phyloP scores from a whole-genome alignment of 2,888 invertebrate species.

The Drosophila birchii region DNA sequence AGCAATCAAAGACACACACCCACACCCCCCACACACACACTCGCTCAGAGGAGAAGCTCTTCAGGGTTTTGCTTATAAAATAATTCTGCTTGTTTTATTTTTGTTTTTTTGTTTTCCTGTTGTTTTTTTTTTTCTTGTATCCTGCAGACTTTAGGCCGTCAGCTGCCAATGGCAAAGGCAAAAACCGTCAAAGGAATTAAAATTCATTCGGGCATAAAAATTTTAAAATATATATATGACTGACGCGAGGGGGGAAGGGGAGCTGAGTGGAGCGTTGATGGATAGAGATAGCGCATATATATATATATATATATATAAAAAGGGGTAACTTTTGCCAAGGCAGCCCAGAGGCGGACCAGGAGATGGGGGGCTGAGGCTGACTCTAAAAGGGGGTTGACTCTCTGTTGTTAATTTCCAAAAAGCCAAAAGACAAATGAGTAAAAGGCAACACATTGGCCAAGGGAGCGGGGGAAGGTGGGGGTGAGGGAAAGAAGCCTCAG shows the following conservation, averaged over 20 bases:
- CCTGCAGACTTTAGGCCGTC: slow-evolving; percentile 73
- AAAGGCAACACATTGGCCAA: slow-evolving; percentile 57
- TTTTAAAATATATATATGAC: slow-evolving; percentile 82
- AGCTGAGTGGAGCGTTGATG: slow-evolving; percentile 40
- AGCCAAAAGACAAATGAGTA: slow-evolving; percentile 80
- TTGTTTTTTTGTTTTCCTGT: slow-evolving; percentile 12
- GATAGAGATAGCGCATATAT: slow-evolving; percentile 31
- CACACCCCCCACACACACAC: slow-evolving; percentile 41
- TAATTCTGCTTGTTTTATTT: slow-evolving; percentile 24
- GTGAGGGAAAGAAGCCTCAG: slow-evolving; percentile 6
- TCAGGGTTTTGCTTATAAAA: slow-evolving; percentile 34
- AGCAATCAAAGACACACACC: slow-evolving; percentile 73
- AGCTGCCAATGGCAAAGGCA: slow-evolving; percentile 75
- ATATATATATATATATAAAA: slow-evolving; percentile 34
- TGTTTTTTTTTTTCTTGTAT: slow-evolving; percentile 27
- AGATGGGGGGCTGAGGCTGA: background rate
- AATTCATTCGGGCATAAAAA: slow-evolving; percentile 84
- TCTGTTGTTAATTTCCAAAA: slow-evolving; percentile 76
- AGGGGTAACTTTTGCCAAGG: slow-evolving; percentile 73
- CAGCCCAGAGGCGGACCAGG: background rate
- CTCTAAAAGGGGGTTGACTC: slow-evolving; percentile 35
- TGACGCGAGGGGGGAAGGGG: slow-evolving; percentile 1
- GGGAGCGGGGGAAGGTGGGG: slow-evolving; percentile 5
- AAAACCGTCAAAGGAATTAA: slow-evolving; percentile 84
- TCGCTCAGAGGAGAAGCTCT: slow-evolving; percentile 14